Evolutionary conservation across 2,113 vertebrate genomes (phyloP).

Genomic region (Podarcis cretensis): DNA sequence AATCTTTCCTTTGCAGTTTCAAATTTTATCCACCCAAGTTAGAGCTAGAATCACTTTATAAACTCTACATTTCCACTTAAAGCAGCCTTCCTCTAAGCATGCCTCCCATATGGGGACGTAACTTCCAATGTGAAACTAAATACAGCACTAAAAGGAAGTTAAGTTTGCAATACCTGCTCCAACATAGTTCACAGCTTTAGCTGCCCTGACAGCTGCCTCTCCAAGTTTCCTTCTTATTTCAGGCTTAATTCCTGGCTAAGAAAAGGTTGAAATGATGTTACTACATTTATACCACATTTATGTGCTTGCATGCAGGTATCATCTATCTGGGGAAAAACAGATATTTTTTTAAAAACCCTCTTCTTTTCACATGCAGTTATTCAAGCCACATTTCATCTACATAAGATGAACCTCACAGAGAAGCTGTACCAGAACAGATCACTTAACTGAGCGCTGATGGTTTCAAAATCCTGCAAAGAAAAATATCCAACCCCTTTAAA

Average conservation of each 20-base stretch:
- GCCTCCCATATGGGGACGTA: background rate
- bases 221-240: conserved; percentile 91
- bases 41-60: background rate
- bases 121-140: background rate
- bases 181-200: conserved; percentile 94
- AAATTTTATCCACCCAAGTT: background rate
- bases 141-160: background rate
- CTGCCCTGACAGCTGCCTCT: conserved; percentile 94
- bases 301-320: rapidly evolving
- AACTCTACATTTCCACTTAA: background rate
- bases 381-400: background rate
- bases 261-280: conserved; percentile 15
- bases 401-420: background rate
- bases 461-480: background rate
- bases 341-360: background rate
- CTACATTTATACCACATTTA: background rate
- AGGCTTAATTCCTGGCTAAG: conserved; percentile 90
- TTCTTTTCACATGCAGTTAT: background rate
- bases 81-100: no score
- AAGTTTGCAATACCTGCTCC: conserved; percentile 86
- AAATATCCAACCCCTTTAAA: background rate
- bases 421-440: background rate
- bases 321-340: background rate
- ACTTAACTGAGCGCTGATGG: background rate
- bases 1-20: background rate